phyloP scores from a whole-genome alignment of 2,888 invertebrate genomes.

The Pecten maximus region DNA sequence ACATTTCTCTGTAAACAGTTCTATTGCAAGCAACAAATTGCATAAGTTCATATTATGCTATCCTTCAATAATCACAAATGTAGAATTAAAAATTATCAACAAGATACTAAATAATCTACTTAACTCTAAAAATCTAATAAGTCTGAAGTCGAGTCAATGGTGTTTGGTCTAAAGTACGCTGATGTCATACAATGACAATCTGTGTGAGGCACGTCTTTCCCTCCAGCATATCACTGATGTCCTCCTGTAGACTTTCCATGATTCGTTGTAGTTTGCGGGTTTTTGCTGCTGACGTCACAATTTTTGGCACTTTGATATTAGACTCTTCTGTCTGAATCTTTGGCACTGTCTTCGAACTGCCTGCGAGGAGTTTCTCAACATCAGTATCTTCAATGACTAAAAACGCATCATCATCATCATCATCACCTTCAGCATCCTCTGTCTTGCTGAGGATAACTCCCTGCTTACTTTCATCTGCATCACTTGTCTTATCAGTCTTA shows the following conservation, averaged over 20 bases:
- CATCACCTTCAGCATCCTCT: slow-evolving; percentile 35
- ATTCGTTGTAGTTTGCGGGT: slow-evolving; percentile 72
- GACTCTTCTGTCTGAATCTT: neutral
- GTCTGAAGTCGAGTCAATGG: neutral
- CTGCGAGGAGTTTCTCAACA: slow-evolving; percentile 4
- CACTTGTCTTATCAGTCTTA: neutral
- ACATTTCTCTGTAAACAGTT: neutral
- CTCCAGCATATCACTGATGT: slow-evolving; percentile 66
- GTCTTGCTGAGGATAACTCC: neutral
- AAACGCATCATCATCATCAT: slow-evolving; percentile 1
- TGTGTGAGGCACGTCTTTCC: slow-evolving; percentile 68
- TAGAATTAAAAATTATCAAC: neutral
- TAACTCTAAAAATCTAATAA: neutral
- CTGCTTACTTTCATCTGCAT: neutral
- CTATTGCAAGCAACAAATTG: slow-evolving; percentile 5
- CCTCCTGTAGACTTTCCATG: slow-evolving; percentile 70
- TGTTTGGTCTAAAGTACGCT: neutral
- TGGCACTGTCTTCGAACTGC: neutral
- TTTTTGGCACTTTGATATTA: slow-evolving; percentile 46
- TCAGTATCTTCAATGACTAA: neutral
- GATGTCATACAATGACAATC: slow-evolving; percentile 71
- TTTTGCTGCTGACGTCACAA: slow-evolving; percentile 59
- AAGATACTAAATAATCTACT: neutral
- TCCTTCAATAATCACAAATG: neutral
- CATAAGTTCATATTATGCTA: neutral